A percentile compares a stretch with the other conserved stretches of the same genome.
Evolutionary conservation across 2,113 vertebrate species (phyloP).

Genomic region (Falcunculus frontatus): DNA sequence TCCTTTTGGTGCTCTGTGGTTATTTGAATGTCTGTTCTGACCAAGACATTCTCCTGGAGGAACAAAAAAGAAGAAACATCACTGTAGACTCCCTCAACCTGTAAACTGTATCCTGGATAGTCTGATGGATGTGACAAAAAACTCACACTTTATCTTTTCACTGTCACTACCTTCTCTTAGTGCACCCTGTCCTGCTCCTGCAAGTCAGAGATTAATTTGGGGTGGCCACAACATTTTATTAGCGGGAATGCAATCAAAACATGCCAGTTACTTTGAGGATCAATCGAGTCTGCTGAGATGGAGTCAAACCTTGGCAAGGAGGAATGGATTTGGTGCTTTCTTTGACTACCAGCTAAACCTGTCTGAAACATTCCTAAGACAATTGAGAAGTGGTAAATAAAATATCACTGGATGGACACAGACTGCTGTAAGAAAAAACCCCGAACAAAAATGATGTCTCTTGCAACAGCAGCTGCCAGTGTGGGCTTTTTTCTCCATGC

Average conservation of each 20-base stretch:
- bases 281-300: not conserved
- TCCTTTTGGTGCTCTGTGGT: not conserved
- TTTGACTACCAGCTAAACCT: not conserved
- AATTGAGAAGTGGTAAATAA: not conserved
- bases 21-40: not conserved
- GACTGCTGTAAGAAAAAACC: not conserved
- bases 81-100: not conserved
- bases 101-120: not conserved
- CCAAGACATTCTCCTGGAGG: not conserved
- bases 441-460: not conserved
- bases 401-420: not conserved
- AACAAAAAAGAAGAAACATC: not conserved
- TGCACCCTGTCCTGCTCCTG: not conserved
- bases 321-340: not conserved
- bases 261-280: accelerated
- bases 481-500: not conserved
- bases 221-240: not conserved
- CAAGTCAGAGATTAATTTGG: not conserved
- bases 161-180: not conserved
- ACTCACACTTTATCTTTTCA: not conserved
- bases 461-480: not conserved
- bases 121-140: not conserved
- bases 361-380: not conserved
- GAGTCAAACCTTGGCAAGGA: not conserved
- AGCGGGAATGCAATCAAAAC: not conserved